These are phyloP conservation scores for Hyperoplus lanceolatus DNA, from an alignment of 2,797 vertebrate species.

Conservation along the genomic window DNA sequence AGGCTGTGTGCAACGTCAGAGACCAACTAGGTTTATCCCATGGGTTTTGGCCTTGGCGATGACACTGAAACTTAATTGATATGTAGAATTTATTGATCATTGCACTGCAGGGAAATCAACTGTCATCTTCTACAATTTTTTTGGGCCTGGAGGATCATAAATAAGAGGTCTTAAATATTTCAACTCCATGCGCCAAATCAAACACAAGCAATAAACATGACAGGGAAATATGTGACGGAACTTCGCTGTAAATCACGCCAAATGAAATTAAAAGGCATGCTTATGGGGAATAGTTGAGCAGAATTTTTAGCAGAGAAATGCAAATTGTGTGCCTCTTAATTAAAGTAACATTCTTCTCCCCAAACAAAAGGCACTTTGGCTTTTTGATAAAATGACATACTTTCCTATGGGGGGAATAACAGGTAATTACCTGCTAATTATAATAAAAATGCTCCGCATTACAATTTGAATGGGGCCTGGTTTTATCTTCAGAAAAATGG, in stretches of 20 bases:
- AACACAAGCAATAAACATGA: conserved; percentile 68
- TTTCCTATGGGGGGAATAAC: conserved; percentile 46
- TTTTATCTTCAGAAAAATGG: conserved; percentile 59
- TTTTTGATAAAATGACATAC: conserved; percentile 48
- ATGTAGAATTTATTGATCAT: conserved; percentile 83
- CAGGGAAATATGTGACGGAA: conserved; percentile 57
- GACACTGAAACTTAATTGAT: conserved; percentile 83
- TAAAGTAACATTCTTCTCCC: conserved; percentile 23
- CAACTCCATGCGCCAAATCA: conserved; percentile 44
- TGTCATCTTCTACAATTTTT: conserved; percentile 68
- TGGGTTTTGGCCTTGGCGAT: conserved; percentile 68
- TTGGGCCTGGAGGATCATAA: conserved; percentile 53
- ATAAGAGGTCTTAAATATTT: conserved; percentile 69
- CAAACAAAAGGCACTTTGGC: conserved; percentile 41
- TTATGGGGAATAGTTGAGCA: conserved; percentile 17
- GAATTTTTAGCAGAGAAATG: conserved; percentile 13
- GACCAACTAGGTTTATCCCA: conserved; percentile 40
- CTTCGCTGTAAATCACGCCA: conserved; percentile 55
- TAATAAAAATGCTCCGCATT: conserved; percentile 63
- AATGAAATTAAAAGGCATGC: conserved; percentile 54
- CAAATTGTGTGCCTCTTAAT: conserved; percentile 49
- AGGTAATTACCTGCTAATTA: conserved; percentile 71
- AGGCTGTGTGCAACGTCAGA: conserved; percentile 8
- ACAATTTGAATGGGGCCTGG: conserved; percentile 56
- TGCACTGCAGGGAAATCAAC: conserved; percentile 78